Conservation (phyloP, 2,797 vertebrate species). For the Morus bassanus region DNA sequence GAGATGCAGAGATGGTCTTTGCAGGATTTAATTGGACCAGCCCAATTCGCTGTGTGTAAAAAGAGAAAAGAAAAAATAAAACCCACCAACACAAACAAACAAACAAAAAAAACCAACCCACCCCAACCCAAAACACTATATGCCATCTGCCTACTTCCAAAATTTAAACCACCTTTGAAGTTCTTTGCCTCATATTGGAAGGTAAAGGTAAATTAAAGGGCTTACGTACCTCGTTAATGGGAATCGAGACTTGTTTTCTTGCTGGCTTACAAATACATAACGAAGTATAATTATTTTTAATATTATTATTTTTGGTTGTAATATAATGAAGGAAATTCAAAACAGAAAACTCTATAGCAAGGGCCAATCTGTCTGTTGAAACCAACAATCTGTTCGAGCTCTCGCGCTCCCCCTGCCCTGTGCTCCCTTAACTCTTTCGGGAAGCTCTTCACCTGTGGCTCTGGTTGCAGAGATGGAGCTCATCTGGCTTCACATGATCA, state of each 20-base stretch:
- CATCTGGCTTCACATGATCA: not conserved
- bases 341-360: slow-evolving; percentile 46
- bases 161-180: not conserved
- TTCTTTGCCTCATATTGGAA: not conserved
- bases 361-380: slow-evolving; percentile 68
- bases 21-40: not conserved
- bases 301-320: slow-evolving; percentile 10
- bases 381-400: slow-evolving; percentile 27
- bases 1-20: not conserved
- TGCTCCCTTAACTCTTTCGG: not conserved
- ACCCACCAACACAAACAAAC: not conserved
- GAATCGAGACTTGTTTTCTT: not conserved
- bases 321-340: slow-evolving; percentile 26
- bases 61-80: not conserved
- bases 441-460: not conserved
- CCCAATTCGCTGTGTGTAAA: not conserved
- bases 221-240: not conserved
- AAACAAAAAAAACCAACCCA: not conserved
- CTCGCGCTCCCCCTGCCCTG: not conserved
- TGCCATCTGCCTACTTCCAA: not conserved
- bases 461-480: not conserved
- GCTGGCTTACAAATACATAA: slow-evolving; percentile 7
- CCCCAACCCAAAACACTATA: not conserved
- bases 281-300: not conserved
- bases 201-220: not conserved